Conservation (phyloP, 1,140 invertebrate genomes). For the Orius insidiosus region DNA sequence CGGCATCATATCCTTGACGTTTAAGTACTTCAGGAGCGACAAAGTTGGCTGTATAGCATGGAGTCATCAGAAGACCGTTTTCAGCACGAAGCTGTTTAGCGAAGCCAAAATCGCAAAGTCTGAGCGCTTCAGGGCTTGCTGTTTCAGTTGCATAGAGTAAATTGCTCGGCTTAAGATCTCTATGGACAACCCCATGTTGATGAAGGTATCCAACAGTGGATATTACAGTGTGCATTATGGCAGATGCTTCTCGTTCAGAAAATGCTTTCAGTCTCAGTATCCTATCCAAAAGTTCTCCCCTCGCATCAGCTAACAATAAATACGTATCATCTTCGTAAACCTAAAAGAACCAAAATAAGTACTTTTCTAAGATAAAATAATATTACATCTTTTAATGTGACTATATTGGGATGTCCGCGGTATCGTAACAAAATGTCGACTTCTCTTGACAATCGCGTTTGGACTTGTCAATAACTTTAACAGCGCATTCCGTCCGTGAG, state of each 20-base stretch:
- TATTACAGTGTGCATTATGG: slow-evolving; percentile 69
- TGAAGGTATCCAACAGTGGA: slow-evolving; percentile 86
- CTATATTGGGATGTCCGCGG: slow-evolving; percentile 87
- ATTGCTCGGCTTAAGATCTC: slow-evolving; percentile 95
- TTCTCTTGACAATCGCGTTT: slow-evolving; percentile 87
- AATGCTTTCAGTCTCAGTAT: slow-evolving; percentile 71
- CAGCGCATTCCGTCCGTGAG: slow-evolving; percentile 76
- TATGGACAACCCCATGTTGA: slow-evolving; percentile 79
- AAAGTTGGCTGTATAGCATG: slow-evolving; percentile 97
- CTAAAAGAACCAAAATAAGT: slow-evolving; percentile 20
- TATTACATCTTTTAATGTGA: slow-evolving; percentile 70
- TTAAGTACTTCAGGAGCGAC: slow-evolving; percentile 97
- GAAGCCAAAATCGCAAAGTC: slow-evolving; percentile 91
- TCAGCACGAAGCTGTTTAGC: slow-evolving; percentile 92
- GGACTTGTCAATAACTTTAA: slow-evolving; percentile 91
- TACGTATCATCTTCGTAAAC: slow-evolving; percentile 79
- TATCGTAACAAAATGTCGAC: slow-evolving; percentile 91
- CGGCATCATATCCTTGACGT: slow-evolving; percentile 91
- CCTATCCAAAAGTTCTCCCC: slow-evolving; percentile 88
- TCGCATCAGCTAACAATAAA: slow-evolving; percentile 84
- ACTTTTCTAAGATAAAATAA: slow-evolving; percentile 16
- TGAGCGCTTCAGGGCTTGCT: slow-evolving; percentile 61
- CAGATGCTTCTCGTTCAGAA: slow-evolving; percentile 80
- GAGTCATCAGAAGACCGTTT: slow-evolving; percentile 96
- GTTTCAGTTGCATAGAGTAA: slow-evolving; percentile 80